Evolutionary conservation across 1,140 invertebrate genomes (phyloP), one percentile per base, ranked within the genome.

Genomic region (Saccostrea cuccullata): DNA sequence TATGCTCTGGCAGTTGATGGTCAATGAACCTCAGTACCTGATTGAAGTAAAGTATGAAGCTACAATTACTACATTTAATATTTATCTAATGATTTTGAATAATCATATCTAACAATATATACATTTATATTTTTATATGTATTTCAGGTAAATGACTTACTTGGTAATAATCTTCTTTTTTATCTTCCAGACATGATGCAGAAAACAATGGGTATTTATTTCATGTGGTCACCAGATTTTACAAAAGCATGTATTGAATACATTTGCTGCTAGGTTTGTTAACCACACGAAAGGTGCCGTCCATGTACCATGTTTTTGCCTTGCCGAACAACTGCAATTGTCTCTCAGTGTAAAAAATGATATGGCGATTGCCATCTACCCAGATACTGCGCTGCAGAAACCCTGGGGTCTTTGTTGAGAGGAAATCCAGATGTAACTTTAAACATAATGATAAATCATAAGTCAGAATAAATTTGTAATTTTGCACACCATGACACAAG

Each of bases 261-360:
- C 26, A 89, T 8, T 23, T 23, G 26, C 82, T 83, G 11, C n/a
- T n/a, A n/a, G 88, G 88, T 0, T 83, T 12, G 13, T 58, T 85
- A 9, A 90, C 87, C 3, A 88, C 56, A n/a, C 83, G 85, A 40
- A 90, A 90, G 8, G 84, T 87, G 47, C 70, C 89, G 40, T 89
- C 89, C 89, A 89, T n/a, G n/a, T n/a, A n/a, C n/a, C n/a, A n/a
- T 13, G 55, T 84, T 56, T 89, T 87, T 30, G 67, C 86, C 11
- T 87, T 60, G 9, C 5, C n/a, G 1, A 87, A 60, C 5, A 89
- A 30, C 3, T 84, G 13, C 15, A 87, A 26, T 40, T 85, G 86
- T 3, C 84, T 11, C 11, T 90, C 23, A 2, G 83, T 90, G 20
- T 36, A 36, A 36, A 84, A 82, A 47, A 88, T 85, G 12, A 90